Percentiles rank a stretch among this genome's conserved stretches.
Evolutionary conservation across 2,888 invertebrate species (phyloP).

Genomic region (Lasioglossum marginatum): DNA sequence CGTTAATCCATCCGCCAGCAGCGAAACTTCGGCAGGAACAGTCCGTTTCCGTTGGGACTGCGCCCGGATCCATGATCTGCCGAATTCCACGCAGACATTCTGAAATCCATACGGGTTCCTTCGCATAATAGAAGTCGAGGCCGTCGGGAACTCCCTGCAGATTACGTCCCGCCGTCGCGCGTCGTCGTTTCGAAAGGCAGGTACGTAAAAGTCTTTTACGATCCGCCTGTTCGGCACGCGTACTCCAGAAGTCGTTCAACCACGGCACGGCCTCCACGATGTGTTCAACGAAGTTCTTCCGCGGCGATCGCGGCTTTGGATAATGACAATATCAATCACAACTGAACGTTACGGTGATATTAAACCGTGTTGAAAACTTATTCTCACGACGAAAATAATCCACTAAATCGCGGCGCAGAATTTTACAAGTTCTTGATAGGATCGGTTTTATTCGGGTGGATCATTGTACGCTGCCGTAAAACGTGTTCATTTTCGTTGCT

Average conservation of each 20-base stretch:
- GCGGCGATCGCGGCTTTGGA: slow-evolving; percentile 50
- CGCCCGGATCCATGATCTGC: slow-evolving; percentile 7
- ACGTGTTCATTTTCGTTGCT: not conserved
- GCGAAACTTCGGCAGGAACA: not conserved
- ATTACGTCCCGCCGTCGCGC: slow-evolving; percentile 61
- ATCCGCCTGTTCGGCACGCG: slow-evolving; percentile 63
- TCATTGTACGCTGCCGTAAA: not conserved
- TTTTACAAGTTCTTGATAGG: slow-evolving; percentile 26
- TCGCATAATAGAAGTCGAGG: slow-evolving; percentile 55
- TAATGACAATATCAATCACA: slow-evolving; percentile 67
- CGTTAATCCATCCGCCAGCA: not conserved
- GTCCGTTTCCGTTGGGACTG: not conserved
- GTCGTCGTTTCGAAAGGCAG: slow-evolving; percentile 66
- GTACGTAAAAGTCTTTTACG: slow-evolving; percentile 76
- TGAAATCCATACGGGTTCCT: slow-evolving; percentile 33
- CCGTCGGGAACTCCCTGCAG: slow-evolving; percentile 63
- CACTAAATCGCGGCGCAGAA: slow-evolving; percentile 1
- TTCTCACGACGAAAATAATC: slow-evolving; percentile 45
- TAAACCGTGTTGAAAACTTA: slow-evolving; percentile 29
- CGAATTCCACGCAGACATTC: slow-evolving; percentile 30
- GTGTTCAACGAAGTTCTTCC: slow-evolving; percentile 32
- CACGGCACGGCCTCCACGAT: slow-evolving; percentile 8
- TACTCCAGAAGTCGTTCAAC: slow-evolving; percentile 54
- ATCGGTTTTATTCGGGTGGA: not conserved
- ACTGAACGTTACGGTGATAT: slow-evolving; percentile 39